A percentile compares a stretch with the other conserved stretches of the same genome.
phyloP scores from a whole-genome alignment of 2,113 vertebrate species.

The Indicator maculatus region DNA sequence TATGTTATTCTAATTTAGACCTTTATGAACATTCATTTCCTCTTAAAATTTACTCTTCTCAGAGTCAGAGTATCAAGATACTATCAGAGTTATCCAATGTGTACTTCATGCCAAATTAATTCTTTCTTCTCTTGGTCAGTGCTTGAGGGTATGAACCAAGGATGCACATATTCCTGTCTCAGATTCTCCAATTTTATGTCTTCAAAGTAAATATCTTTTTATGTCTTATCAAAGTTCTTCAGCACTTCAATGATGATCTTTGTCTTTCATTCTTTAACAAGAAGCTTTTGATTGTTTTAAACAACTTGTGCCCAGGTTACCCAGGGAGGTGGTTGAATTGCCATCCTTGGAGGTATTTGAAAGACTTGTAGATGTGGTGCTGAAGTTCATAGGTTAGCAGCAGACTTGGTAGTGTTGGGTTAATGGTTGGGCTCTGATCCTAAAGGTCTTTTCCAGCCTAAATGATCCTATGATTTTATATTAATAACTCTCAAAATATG shows the following conservation, averaged over 20 bases:
- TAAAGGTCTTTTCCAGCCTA: no score
- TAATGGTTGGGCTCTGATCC: no score
- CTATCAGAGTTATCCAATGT: not conserved
- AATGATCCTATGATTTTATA: no score
- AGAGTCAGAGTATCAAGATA: no score
- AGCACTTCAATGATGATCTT: not conserved
- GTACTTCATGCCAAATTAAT: not conserved
- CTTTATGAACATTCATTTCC: not conserved
- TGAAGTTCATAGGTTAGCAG: no score
- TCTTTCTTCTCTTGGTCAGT: not conserved
- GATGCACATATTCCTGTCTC: not conserved
- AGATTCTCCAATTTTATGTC: not conserved
- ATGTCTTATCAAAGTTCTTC: rapidly evolving
- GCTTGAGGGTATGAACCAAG: not conserved
- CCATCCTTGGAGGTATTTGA: no score
- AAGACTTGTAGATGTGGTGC: no score
- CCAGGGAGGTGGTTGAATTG: no score
- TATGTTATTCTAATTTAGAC: not conserved
- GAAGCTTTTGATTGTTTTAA: not conserved
- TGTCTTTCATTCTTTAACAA: not conserved
- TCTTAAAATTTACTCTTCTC: not conserved
- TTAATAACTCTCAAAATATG: not conserved
- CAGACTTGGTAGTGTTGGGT: no score
- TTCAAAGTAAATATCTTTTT: not conserved
- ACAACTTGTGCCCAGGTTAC: not conserved